phyloP scores from a whole-genome alignment of 2,797 vertebrate genomes.

The Hybognathus amarus region DNA sequence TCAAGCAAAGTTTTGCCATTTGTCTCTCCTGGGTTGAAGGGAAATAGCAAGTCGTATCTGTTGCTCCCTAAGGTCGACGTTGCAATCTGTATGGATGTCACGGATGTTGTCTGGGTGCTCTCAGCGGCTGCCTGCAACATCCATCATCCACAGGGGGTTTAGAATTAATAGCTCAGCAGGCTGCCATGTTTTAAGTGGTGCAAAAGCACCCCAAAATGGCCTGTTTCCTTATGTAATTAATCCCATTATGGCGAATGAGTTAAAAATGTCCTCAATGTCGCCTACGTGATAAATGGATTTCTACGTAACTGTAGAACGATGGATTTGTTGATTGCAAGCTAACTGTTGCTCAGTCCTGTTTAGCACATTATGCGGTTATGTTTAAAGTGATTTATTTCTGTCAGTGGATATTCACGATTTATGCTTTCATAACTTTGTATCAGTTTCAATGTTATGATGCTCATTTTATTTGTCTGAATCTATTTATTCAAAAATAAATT shows the following conservation, averaged over 20 bases:
- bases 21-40: background rate
- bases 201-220: constrained; percentile 25
- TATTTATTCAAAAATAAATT: background rate
- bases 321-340: constrained; percentile 11
- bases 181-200: constrained; percentile 40
- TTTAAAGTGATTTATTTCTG: background rate
- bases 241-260: constrained; percentile 34
- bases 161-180: constrained; percentile 57
- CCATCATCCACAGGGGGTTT: constrained; percentile 57
- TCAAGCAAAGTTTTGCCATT: constrained; percentile 11
- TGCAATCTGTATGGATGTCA: constrained; percentile 53
- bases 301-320: background rate
- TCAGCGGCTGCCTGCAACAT: constrained; percentile 44
- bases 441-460: background rate
- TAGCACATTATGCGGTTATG: background rate
- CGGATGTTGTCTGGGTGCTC: constrained; percentile 48
- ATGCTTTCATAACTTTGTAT: background rate
- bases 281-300: constrained; percentile 29
- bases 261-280: constrained; percentile 29
- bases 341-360: background rate
- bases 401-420: background rate
- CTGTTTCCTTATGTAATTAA: constrained; percentile 49
- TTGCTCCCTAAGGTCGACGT: constrained; percentile 29
- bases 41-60: constrained; percentile 29
- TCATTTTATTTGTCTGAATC: background rate